Percentiles rank a stretch among this genome's conserved stretches.
Conservation (phyloP, 2,888 invertebrate genomes). For the Pyrocoelia pectoralis region DNA sequence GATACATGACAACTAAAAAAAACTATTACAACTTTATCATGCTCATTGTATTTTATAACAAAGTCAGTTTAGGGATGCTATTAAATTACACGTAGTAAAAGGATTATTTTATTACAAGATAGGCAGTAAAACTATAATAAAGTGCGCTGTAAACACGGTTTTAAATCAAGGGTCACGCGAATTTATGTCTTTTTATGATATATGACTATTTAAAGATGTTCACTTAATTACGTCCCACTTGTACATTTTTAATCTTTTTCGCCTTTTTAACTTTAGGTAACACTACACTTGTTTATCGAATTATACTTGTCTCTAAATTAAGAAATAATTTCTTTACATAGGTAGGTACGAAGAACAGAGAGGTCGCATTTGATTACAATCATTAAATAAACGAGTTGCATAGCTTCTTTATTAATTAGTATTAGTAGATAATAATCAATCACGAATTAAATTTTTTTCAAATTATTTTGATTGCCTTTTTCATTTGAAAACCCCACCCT, state of each 20-base stretch:
- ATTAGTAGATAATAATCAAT: too few species aligned
- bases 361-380: too few species aligned
- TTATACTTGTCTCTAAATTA: neutral
- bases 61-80: conserved; percentile 46
- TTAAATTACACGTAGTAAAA: conserved; percentile 53
- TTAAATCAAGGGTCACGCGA: conserved; percentile 50
- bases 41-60: conserved; percentile 39
- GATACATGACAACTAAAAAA: conserved; percentile 23
- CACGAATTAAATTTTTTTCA: too few species aligned
- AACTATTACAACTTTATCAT: conserved; percentile 21
- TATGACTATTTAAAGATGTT: conserved; percentile 36
- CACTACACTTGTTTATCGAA: neutral
- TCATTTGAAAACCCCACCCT: too few species aligned
- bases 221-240: conserved; percentile 29
- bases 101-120: conserved; percentile 54
- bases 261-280: conserved; percentile 10
- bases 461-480: too few species aligned
- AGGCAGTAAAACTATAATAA: conserved; percentile 54
- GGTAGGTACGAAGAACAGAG: too few species aligned
- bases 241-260: conserved; percentile 21
- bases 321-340: too few species aligned
- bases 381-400: too few species aligned
- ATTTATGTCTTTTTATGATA: conserved; percentile 42
- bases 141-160: conserved; percentile 50
- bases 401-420: too few species aligned